Conservation (phyloP, 2,888 invertebrate species). For the Temnothorax rugatulus region DNA sequence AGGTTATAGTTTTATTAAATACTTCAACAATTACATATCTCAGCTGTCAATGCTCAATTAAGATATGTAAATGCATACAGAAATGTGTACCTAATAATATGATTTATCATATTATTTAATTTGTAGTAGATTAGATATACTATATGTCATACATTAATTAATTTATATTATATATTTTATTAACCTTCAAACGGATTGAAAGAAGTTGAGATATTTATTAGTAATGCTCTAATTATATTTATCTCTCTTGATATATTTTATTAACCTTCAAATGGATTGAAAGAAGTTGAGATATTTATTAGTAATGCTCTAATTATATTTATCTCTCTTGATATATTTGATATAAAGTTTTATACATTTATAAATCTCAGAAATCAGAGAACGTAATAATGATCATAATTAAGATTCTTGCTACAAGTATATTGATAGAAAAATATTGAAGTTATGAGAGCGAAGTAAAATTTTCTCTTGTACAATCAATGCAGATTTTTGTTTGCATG, state of each 20-base stretch:
- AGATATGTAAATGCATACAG: conserved; percentile 36
- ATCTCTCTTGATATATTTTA: not conserved
- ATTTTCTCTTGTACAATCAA: conserved; percentile 1
- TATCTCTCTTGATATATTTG: not conserved
- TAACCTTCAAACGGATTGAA: not conserved
- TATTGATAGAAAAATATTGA: not conserved
- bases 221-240: not conserved
- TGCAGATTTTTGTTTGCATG: not conserved
- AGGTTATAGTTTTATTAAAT: conserved; percentile 70
- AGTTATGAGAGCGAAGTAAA: conserved; percentile 6
- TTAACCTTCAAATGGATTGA: not conserved
- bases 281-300: not conserved
- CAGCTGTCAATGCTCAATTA: not conserved
- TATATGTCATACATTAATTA: not conserved
- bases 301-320: not conserved
- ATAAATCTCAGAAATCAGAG: not conserved
- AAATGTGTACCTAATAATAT: conserved; percentile 23
- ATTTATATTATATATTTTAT: not conserved
- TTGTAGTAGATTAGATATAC: not conserved
- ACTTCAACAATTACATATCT: conserved; percentile 66
- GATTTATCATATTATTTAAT: conserved; percentile 15
- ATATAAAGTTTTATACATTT: not conserved
- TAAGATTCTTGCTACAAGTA: not conserved
- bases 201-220: not conserved
- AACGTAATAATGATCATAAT: not conserved